Conservation (phyloP, 2,888 invertebrate genomes). For the Gisinianus flammeolus region DNA sequence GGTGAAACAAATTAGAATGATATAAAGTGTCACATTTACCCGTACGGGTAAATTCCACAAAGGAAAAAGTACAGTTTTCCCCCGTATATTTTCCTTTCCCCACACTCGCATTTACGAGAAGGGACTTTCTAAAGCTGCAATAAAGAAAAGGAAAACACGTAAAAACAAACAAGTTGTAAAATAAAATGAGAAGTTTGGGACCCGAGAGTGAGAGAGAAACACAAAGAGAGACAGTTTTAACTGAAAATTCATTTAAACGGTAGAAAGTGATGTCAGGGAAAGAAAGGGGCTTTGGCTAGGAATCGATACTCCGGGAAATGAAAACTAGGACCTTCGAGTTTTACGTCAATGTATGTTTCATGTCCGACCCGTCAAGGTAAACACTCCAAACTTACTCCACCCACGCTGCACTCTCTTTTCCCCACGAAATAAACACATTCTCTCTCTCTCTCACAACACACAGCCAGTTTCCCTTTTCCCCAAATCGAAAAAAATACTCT, state of each 20-base stretch:
- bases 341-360: constrained; percentile 35
- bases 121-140: too few relatives aligned
- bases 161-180: background rate
- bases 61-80: too few relatives aligned
- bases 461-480: constrained; percentile 10
- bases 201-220: background rate
- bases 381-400: constrained; percentile 43
- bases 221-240: too few relatives aligned
- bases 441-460: background rate
- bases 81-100: too few relatives aligned
- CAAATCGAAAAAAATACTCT: background rate
- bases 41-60: too few relatives aligned
- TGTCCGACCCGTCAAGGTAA: constrained; percentile 42
- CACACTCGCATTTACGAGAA: too few relatives aligned
- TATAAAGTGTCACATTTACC: too few relatives aligned
- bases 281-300: background rate
- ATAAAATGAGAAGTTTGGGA: background rate
- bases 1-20: too few relatives aligned
- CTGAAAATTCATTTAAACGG: too few relatives aligned
- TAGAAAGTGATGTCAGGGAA: constrained; percentile 13
- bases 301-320: constrained; percentile 18
- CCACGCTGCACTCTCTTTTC: constrained; percentile 37
- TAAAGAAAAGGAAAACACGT: background rate
- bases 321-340: constrained; percentile 28
- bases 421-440: background rate